phyloP scores from a whole-genome alignment of 2,888 invertebrate genomes.

The Alentia gelatinosa region DNA sequence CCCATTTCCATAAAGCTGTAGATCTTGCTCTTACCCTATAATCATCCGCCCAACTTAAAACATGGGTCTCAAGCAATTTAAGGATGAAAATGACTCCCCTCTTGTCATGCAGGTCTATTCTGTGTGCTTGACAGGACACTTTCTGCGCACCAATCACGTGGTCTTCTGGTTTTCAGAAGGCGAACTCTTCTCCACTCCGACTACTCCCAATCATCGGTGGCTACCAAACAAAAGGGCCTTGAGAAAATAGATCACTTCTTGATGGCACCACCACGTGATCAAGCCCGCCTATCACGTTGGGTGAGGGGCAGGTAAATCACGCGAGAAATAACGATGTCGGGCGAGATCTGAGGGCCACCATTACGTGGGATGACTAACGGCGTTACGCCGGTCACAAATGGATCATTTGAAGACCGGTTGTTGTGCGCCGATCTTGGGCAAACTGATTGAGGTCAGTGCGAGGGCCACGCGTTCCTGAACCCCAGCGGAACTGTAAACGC shows the following conservation, averaged over 20 bases:
- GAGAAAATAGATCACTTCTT: neutral
- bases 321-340: neutral
- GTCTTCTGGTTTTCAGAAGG: too few relatives aligned
- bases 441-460: neutral
- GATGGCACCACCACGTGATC: neutral
- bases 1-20: neutral
- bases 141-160: too few relatives aligned
- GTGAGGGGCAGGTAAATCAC: neutral
- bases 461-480: too few relatives aligned
- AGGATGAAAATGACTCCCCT: neutral
- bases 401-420: neutral
- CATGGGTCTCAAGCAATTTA: neutral
- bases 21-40: neutral
- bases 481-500: neutral
- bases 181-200: too few relatives aligned
- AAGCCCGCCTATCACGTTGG: neutral
- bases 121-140: neutral
- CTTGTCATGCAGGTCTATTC: neutral
- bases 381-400: neutral
- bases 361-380: neutral
- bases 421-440: neutral
- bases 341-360: neutral
- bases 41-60: conserved; percentile 1
- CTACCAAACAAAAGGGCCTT: neutral
- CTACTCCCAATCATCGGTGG: too few relatives aligned